Base-by-base conservation (phyloP, 1,140 invertebrate genomes). In the Drosophila quadrilineata region DNA sequence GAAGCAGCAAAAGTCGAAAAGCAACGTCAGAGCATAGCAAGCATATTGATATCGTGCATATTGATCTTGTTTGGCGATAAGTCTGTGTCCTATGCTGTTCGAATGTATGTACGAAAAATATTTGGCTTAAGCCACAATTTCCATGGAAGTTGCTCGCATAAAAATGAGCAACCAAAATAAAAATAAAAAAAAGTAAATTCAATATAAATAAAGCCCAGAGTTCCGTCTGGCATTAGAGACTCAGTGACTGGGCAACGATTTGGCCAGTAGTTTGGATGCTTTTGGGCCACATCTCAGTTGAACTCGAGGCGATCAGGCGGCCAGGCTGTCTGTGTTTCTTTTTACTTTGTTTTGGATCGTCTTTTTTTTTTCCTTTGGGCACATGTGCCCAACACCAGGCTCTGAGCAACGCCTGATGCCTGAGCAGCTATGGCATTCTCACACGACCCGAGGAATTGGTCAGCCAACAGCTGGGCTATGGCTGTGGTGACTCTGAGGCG, bases 11-110 rank as follows among this genome's bases (percentile, higher is more conserved):
- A 57, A n/a, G 22, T 16, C 26, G n/a, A 10, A 16, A 35, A 43
- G 26, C 48, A 24, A 35, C 14, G 36, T 22, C 35, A 26, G 17
- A 57, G n/a, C n/a, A n/a, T n/a, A 43, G 36, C 52, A 36, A 67
- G 70, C 85, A 71, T 87, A 87, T 88, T 88, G 82, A 88, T 88
- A 88, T 88, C 87, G 87, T 88, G 87, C 87, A 85, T 87, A 88
- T 88, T 88, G 87, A 88, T 88, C 87, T 88, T 88, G 87, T 88
- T 85, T 60, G 53, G 52, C 75, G 87, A 88, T 88, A 88, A 88
- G 84, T 64, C 72, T 57, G 62, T 29, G 19, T 69, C 57, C 56
- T 69, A 65, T 77, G 58, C 59, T 68, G 58, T 74, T 62, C 67
- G 59, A 71, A 71, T 74, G 75, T 79, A 72, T 69, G n/a, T n/a